Evolutionary conservation across 1,140 invertebrate genomes (phyloP).

Genomic region (Radopholus similis): DNA sequence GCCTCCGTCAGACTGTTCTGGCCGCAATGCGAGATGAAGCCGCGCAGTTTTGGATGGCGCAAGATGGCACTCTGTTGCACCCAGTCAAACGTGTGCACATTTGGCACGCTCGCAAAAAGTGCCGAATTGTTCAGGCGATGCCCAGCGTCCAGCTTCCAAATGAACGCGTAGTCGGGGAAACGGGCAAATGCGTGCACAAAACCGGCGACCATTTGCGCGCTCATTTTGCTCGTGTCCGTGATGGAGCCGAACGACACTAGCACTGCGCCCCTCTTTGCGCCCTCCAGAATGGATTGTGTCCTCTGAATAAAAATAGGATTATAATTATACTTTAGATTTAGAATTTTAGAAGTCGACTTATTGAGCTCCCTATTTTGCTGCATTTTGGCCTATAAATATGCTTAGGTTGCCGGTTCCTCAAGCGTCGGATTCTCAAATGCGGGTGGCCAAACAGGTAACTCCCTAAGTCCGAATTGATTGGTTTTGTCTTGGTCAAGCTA

Average conservation of each 20-base stretch:
- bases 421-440: no score
- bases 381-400: no score
- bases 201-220: constrained; percentile 11
- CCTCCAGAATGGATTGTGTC: constrained; percentile 19
- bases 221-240: constrained; percentile 29
- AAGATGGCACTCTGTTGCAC: constrained; percentile 70
- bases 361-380: no score
- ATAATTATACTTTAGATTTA: no score
- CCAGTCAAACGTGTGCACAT: constrained; percentile 65
- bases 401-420: no score
- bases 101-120: constrained; percentile 22
- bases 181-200: constrained; percentile 34
- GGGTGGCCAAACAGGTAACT: no score
- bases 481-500: no score
- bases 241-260: constrained; percentile 41
- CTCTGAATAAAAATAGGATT: constrained; percentile 19
- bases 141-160: constrained; percentile 39
- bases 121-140: constrained; percentile 21
- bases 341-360: no score
- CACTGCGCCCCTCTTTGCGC: constrained; percentile 23
- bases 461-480: no score
- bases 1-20: constrained; percentile 69
- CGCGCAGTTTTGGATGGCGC: constrained; percentile 68
- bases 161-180: constrained; percentile 44
- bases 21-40: constrained; percentile 70